Evolutionary conservation across 2,797 vertebrate genomes (phyloP), one percentile per base, ranked within the genome.

Genomic region (Coluber constrictor): DNA sequence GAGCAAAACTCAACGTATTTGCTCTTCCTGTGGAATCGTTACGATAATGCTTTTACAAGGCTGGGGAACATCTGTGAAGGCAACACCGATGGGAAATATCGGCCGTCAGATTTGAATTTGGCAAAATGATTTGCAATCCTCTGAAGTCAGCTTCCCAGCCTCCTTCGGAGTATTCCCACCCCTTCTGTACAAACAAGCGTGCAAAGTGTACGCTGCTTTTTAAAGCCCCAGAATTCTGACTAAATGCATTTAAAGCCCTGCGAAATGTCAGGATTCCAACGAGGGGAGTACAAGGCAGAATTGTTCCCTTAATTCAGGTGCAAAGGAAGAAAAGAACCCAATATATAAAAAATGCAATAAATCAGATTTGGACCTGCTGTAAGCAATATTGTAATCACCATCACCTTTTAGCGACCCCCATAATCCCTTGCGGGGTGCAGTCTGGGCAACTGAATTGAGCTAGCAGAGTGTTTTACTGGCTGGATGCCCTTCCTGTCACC

Each of bases 341-440:
- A 87, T 51, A 90, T 32, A 0, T 23, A 59, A 37, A 63, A 95
- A 96, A 92, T 10, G 57, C 57, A 88, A 12, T 94, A 96, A 95
- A 89, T 91, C 74, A 87, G 96, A 94, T 94, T 92, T 95, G 94
- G 91, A 29, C 79, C 95, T 89, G 79, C 59, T 96, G 63, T 95
- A 94, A 96, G 79, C 59, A 37, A 66, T 70, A 95, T 93, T 43
- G 90, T 29, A 61, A 94, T 60, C 59, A 59, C 57, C 6, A 8
- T 23, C 57, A 60, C 3, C 59, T 60, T 60, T 60, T 60, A 60
- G 0, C 0, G 23, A 60, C 0, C 3, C 3, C 59, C 59, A 25
- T 60, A 25, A 25, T 25, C 20, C 8, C 59, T 60, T 60, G 59
- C 3, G 0, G 56, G 15, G 56, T 89, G 86, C 7, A 60, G 7